Evolutionary conservation across 2,113 vertebrate species (phyloP).

Genomic region (Deroptyus accipitrinus): DNA sequence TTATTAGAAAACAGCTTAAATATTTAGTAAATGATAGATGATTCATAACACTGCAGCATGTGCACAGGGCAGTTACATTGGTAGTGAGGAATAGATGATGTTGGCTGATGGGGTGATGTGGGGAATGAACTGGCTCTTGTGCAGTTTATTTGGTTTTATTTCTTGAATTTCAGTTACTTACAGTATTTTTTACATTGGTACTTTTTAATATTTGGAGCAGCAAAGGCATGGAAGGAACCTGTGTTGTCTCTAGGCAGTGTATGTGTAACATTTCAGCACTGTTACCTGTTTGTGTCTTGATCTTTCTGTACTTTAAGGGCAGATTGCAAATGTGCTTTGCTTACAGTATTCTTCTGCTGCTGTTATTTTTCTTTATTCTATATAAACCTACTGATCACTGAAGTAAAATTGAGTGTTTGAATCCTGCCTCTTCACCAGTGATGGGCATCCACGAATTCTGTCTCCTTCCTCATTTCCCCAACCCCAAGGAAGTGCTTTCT

Average conservation of each 20-base stretch:
- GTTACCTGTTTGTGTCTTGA: background rate
- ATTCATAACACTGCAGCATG: background rate
- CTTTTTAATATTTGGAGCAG: background rate
- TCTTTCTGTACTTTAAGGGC: background rate
- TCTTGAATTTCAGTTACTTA: background rate
- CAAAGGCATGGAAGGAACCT: background rate
- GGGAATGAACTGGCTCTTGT: background rate
- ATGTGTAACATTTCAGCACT: fast-evolving
- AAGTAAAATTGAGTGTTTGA: background rate
- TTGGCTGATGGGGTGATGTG: background rate
- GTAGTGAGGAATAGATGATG: background rate
- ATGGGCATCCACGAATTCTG: background rate
- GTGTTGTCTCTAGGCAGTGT: background rate
- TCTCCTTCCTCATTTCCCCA: background rate
- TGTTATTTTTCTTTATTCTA: background rate
- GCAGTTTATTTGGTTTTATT: background rate
- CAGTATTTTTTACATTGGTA: background rate
- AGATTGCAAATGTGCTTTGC: background rate
- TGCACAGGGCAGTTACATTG: background rate
- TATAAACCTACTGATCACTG: background rate
- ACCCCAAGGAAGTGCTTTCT: background rate
- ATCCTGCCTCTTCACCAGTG: background rate
- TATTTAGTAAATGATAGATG: background rate
- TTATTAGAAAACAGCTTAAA: background rate
- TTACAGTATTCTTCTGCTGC: background rate